These are phyloP conservation scores for Penelope pileata DNA, from an alignment of 2,113 vertebrate genomes.

Conservation along the genomic window DNA sequence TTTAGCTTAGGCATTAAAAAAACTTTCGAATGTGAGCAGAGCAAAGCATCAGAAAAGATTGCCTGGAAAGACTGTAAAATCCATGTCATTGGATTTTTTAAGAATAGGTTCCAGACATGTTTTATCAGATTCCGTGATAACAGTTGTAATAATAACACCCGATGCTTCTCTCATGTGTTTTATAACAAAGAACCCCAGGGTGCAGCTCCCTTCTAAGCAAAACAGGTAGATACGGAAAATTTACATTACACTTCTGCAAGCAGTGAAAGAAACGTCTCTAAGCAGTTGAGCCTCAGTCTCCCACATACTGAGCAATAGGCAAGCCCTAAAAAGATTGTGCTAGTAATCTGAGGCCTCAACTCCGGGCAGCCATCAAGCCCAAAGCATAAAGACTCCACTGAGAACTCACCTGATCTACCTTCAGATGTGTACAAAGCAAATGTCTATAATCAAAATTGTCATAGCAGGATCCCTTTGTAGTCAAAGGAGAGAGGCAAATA, in stretches of 20 bases:
- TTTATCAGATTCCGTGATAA: constrained; percentile 36
- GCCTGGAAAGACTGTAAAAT: constrained; percentile 46
- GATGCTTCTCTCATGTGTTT: not conserved
- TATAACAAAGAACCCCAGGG: constrained; percentile 35
- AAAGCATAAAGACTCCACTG: not conserved
- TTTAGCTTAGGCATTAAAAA: constrained; percentile 31
- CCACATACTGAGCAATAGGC: not conserved
- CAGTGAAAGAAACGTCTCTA: not conserved
- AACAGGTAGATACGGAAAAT: not conserved
- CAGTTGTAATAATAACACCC: not conserved
- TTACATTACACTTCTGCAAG: not conserved
- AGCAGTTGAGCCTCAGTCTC: not conserved
- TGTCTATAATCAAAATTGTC: not conserved
- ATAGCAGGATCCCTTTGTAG: not conserved
- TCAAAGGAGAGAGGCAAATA: not conserved
- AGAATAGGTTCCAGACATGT: constrained; percentile 34
- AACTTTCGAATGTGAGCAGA: constrained; percentile 20
- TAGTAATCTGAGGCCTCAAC: not conserved
- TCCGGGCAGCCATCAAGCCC: not conserved
- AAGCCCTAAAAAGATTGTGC: not conserved
- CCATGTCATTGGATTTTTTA: constrained; percentile 45
- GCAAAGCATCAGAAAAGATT: not conserved
- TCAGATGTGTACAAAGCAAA: not conserved
- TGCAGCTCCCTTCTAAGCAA: not conserved
- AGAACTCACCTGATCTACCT: not conserved